Evolutionary conservation across 2,113 vertebrate genomes (phyloP), one percentile per base, ranked within the genome.

Genomic region (Chloroceryle aenea): DNA sequence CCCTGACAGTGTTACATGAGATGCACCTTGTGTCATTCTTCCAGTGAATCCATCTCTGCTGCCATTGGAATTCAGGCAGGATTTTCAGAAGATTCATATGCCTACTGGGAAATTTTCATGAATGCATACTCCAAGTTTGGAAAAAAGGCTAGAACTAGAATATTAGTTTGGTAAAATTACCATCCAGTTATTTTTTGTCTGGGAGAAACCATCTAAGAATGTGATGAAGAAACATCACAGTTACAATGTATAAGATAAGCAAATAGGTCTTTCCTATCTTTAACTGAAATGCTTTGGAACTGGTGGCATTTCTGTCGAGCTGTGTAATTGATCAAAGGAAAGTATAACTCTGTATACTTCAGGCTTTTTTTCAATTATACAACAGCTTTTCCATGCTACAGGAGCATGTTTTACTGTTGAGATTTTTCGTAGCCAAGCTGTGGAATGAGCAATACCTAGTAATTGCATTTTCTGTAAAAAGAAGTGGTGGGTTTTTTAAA

Each of bases 401-500:
- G 32, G 21, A 73, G 20, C 73, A 11, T 67, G 32, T 25, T 86
- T 92, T 56, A 13, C 21, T 62, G 27, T 48, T 50, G 15, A 40
- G n/a, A 25, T 38, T 77, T 76, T 18, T 92, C 30, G 62, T 67
- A 78, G 29, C 22, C 34, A 87, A 82, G 25, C 45, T 26, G 4
- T 52, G 42, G 50, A 64, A 48, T 61, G 16, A 89, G 26, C 83
- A 68, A 62, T 73, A 12, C 34, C 42, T 50, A 55, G 6, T 40
- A 66, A 72, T 15, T 77, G 26, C 30, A 53, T 85, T 89, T 80
- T 40, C 27, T 27, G 19, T 55, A 62, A 56, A 76, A 69, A 76
- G 4, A n/a, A 26, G 5, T n/a, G 17, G 2, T n/a, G 1, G 2
- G 2, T n/a, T 61, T 59, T 40, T 42, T n/a, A n/a, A n/a, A 7